Evolutionary conservation across 2,113 vertebrate genomes (phyloP).

Genomic region (Pteronura brasiliensis): DNA sequence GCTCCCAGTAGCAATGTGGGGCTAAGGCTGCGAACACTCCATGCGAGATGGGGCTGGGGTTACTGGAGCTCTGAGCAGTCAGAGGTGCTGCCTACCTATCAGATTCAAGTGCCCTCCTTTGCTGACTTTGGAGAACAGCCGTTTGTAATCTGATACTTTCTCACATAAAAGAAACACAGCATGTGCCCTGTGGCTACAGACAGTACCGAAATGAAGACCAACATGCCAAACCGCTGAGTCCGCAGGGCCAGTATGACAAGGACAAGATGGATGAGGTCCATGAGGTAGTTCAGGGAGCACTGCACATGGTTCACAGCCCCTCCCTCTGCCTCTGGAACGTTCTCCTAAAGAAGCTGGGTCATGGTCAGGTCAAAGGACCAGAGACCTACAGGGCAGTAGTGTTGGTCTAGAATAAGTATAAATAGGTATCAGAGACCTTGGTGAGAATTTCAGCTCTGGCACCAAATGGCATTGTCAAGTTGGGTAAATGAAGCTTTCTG

Average conservation of each 20-base stretch:
- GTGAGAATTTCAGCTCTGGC: background rate
- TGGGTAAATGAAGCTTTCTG: background rate
- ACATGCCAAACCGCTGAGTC: conserved; percentile 82
- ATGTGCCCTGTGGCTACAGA: conserved; percentile 53
- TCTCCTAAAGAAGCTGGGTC: conserved; percentile 85
- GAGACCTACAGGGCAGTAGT: conserved; percentile 77
- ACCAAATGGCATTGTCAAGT: background rate
- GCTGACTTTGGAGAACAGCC: conserved; percentile 64
- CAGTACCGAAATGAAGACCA: conserved; percentile 74
- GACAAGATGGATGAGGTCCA: conserved; percentile 86
- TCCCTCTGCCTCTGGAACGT: conserved; percentile 80
- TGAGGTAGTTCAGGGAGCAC: conserved; percentile 89
- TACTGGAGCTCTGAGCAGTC: background rate
- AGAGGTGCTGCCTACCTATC: background rate
- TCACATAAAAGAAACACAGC: conserved; percentile 85
- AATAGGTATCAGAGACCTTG: background rate
- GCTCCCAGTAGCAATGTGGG: accelerated
- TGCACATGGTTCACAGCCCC: conserved; percentile 86
- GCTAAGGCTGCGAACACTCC: background rate
- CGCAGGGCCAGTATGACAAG: conserved; percentile 83
- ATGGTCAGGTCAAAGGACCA: conserved; percentile 86
- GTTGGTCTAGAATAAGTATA: background rate
- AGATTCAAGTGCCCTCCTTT: background rate
- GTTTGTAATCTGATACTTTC: conserved; percentile 83
- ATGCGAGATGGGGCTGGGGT: background rate